These are phyloP conservation scores for Urophycis tenuis DNA, from an alignment of 2,797 vertebrate species.

Conservation along the genomic window DNA sequence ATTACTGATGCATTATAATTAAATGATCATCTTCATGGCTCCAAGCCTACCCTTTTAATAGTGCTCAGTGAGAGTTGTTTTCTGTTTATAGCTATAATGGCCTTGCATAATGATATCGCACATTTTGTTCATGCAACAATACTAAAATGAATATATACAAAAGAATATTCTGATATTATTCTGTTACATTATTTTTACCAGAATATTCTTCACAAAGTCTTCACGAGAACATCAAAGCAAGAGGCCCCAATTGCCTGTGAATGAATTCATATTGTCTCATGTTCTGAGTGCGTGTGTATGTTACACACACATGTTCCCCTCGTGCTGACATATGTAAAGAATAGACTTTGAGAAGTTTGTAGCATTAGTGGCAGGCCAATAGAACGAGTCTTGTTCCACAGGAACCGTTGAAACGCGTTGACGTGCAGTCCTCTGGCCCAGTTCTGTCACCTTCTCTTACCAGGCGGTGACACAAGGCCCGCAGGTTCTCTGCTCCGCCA, in stretches of 20 bases:
- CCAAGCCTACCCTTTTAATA: slow-evolving; percentile 24
- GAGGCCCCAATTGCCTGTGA: no score
- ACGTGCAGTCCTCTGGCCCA: background rate
- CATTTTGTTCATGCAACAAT: background rate
- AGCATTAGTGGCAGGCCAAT: no score
- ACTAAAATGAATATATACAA: background rate
- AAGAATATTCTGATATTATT: background rate
- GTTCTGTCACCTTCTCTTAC: background rate
- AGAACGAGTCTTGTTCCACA: no score
- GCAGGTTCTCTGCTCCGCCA: slow-evolving; percentile 27
- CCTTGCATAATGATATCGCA: background rate
- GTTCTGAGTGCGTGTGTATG: no score
- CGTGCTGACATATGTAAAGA: background rate
- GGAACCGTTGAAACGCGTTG: background rate
- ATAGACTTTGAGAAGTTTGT: background rate
- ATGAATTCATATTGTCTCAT: no score
- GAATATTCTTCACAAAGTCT: background rate
- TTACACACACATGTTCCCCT: no score
- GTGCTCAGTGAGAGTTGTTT: background rate
- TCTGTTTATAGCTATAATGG: background rate
- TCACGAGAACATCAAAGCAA: background rate
- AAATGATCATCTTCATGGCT: slow-evolving; percentile 7
- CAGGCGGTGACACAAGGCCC: background rate
- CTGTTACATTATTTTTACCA: no score
- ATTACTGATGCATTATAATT: slow-evolving; percentile 1